A percentile compares a stretch with the other conserved stretches of the same genome.
These are phyloP conservation scores for Polypedilum pembai DNA, from an alignment of 1,140 invertebrate species.

Conservation along the genomic window DNA sequence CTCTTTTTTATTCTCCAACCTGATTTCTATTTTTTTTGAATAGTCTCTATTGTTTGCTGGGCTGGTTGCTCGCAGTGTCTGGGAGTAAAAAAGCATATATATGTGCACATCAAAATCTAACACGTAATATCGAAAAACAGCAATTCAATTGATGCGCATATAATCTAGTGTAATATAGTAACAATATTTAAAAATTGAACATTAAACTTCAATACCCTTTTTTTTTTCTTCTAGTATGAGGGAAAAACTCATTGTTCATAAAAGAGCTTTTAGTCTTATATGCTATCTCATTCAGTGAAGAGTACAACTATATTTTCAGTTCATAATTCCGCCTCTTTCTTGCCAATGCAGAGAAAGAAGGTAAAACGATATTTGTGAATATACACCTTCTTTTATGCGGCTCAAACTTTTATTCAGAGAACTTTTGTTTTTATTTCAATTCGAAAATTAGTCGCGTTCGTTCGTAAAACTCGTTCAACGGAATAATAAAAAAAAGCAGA, in stretches of 20 bases:
- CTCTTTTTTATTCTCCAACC: neutral
- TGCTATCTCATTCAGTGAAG: neutral
- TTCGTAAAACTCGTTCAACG: neutral
- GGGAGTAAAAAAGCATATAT: too few relatives aligned
- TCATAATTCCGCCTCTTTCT: neutral
- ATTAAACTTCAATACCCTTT: too few relatives aligned
- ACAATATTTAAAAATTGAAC: neutral
- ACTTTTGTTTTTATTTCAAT: constrained; percentile 23
- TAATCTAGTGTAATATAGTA: neutral
- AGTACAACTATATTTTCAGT: neutral
- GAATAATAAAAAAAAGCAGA: constrained; percentile 15
- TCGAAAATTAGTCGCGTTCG: constrained; percentile 20
- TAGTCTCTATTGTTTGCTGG: neutral
- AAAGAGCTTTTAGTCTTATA: too few relatives aligned
- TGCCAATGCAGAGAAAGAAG: neutral
- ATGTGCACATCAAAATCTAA: too few relatives aligned
- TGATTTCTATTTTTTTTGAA: neutral
- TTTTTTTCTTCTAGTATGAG: too few relatives aligned
- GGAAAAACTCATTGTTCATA: too few relatives aligned
- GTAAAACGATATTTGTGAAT: constrained; percentile 1
- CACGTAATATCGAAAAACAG: neutral
- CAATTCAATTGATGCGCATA: neutral
- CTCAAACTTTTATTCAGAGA: constrained; percentile 4
- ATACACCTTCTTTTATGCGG: constrained; percentile 7
- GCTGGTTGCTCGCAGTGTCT: neutral